A percentile compares a stretch with the other conserved stretches of the same genome.
Conservation (phyloP, 2,113 vertebrate genomes). For the Hydrolagus affinis region DNA sequence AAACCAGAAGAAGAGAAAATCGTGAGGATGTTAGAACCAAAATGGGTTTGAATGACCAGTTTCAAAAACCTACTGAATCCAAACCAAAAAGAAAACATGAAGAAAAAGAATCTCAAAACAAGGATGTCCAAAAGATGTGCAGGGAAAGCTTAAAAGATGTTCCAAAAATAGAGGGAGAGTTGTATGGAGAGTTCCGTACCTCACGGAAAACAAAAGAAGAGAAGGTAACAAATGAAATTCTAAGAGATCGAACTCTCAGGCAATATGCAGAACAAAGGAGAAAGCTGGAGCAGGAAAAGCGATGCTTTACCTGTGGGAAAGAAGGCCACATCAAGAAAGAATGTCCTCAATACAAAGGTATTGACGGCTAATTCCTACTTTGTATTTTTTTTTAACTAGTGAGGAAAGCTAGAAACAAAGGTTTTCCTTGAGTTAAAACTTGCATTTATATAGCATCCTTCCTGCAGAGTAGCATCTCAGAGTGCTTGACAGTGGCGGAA, state of each 20-base stretch:
- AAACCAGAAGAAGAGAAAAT: conserved; percentile 57
- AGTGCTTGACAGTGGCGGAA: no score
- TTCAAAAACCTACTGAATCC: conserved; percentile 52
- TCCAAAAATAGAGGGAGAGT: conserved; percentile 46
- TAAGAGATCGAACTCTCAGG: conserved; percentile 54
- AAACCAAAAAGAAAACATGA: conserved; percentile 58
- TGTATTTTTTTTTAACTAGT: no score
- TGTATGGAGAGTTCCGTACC: conserved; percentile 26
- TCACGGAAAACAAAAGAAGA: conserved; percentile 45
- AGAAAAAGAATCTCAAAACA: conserved; percentile 52
- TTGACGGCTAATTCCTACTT: conserved; percentile 27
- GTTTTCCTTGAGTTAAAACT: no score
- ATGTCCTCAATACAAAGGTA: conserved; percentile 70
- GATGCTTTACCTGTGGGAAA: conserved; percentile 81
- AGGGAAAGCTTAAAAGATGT: conserved; percentile 39
- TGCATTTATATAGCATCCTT: no score
- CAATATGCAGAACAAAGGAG: conserved; percentile 59
- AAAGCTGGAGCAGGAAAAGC: conserved; percentile 68
- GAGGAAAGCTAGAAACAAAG: no score
- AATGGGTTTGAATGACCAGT: conserved; percentile 26
- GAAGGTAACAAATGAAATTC: conserved; percentile 43
- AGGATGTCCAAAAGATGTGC: conserved; percentile 39
- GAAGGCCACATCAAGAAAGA: conserved; percentile 82
- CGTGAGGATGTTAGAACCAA: conserved; percentile 46
- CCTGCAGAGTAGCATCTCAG: no score